A percentile compares a stretch with the other conserved stretches of the same genome.
phyloP scores from a whole-genome alignment of 2,888 invertebrate species.

The Campoletis raptor region DNA sequence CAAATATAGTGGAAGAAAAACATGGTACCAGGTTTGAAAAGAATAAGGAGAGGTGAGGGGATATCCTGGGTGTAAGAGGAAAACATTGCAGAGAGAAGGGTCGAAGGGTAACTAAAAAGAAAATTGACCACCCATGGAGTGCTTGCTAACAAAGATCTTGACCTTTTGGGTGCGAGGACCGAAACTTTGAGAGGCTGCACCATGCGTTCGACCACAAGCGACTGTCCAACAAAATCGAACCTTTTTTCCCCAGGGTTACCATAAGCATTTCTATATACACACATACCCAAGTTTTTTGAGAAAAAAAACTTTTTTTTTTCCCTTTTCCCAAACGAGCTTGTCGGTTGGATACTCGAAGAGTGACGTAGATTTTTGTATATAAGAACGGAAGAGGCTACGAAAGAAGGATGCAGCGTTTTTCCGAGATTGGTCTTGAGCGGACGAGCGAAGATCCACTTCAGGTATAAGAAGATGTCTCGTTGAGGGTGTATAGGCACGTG shows the following conservation, averaged over 20 bases:
- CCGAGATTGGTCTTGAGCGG: conserved; percentile 13
- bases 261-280: background rate
- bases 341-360: conserved; percentile 1
- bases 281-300: background rate
- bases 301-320: conserved; percentile 26
- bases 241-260: conserved; percentile 27
- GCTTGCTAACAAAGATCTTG: conserved; percentile 60
- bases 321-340: conserved; percentile 1
- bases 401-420: background rate
- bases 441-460: conserved; percentile 34
- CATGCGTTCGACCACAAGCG: conserved; percentile 45
- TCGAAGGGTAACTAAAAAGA: conserved; percentile 57
- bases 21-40: background rate
- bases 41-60: background rate
- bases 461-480: conserved; percentile 42
- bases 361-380: background rate
- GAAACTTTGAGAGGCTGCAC: conserved; percentile 41
- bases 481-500: conserved; percentile 34
- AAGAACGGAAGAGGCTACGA: conserved; percentile 1
- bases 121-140: conserved; percentile 71
- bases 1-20: background rate
- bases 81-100: conserved; percentile 28
- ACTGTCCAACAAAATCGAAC: conserved; percentile 51
- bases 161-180: conserved; percentile 48
- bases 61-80: background rate